Evolutionary conservation across 2,113 vertebrate genomes (phyloP).

Genomic region (Mirza zaza): DNA sequence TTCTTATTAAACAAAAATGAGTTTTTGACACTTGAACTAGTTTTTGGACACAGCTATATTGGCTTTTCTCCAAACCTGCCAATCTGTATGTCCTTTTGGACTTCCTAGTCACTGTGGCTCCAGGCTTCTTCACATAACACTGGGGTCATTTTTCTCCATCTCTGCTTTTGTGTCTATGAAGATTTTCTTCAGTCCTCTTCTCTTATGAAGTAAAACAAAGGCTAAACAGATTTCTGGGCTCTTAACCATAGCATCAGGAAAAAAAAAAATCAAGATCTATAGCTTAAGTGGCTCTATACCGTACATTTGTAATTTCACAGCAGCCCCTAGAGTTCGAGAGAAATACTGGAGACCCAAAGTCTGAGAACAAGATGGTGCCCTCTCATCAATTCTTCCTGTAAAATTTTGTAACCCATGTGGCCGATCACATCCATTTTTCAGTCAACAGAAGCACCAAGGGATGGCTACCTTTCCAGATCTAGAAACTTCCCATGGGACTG

Average conservation of each 20-base stretch:
- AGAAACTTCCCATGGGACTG: neutral
- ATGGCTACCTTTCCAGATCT: neutral
- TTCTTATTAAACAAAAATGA: slow-evolving; percentile 4
- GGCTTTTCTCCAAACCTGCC: neutral
- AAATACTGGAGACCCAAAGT: neutral
- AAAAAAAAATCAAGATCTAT: neutral
- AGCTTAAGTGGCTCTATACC: neutral
- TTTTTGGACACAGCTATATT: neutral
- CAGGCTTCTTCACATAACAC: neutral
- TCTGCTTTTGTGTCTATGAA: neutral
- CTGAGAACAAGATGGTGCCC: neutral
- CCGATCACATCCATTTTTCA: neutral
- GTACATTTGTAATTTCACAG: neutral
- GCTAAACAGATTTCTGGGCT: neutral
- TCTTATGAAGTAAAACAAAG: neutral
- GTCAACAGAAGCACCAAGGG: neutral
- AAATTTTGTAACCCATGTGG: neutral
- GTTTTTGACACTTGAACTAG: neutral
- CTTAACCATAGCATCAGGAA: neutral
- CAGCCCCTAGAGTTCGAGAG: neutral
- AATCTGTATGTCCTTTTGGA: neutral
- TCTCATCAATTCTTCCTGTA: neutral
- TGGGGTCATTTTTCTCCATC: neutral
- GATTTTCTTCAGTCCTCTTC: neutral
- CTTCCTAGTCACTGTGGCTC: neutral